Evolutionary conservation across 1,140 invertebrate species (phyloP), one percentile per base, ranked within the genome.

Genomic region (Eumaeus atala): DNA sequence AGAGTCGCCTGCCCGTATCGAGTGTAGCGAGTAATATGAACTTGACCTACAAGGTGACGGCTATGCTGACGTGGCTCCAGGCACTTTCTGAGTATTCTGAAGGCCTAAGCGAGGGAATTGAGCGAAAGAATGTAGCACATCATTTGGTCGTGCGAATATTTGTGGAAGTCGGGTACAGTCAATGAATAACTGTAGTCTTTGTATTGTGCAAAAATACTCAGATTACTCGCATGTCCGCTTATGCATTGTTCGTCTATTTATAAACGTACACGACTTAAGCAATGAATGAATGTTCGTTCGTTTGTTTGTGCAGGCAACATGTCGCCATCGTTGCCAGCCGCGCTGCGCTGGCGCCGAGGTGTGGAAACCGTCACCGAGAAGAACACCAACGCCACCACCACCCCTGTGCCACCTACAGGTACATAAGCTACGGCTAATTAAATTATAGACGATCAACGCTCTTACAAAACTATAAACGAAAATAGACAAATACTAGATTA

Each of bases 291-390:
- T 37, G 37, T 56, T 34, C 33, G 42, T 42, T 18, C 48, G 49
- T 16, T 37, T 51, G 47, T 67, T 42, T 59, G 59, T 49, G 14
- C 64, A 75, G 67, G 56, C 37, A 64, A 51, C 11, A 85, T 85
- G 82, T 83, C 82, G 64, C 78, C 79, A 12, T 57, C 72, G n/a
- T 64, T 73, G 56, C 59, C 62, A 40, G 48, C 59, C 28, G 62
- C 74, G 60, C 59, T 75, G 54, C 77, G 82, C 63, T 77, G 78
- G 82, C 82, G 78, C 63, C 79, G 82, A 47, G 70, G 83, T 37
- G 74, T 68, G 35, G 67, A 70, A 3, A 53, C 12, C 12, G 16
- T 16, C 28, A 44, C 40, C 55, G 56, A 52, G 10, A 55, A 59
- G 16, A 9, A 18, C 9, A 16, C 54, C 14, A 40, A 8, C 7